These are phyloP conservation scores for Pyrrhura leucotis DNA, from an alignment of 2,797 vertebrate genomes.

Conservation along the genomic window DNA sequence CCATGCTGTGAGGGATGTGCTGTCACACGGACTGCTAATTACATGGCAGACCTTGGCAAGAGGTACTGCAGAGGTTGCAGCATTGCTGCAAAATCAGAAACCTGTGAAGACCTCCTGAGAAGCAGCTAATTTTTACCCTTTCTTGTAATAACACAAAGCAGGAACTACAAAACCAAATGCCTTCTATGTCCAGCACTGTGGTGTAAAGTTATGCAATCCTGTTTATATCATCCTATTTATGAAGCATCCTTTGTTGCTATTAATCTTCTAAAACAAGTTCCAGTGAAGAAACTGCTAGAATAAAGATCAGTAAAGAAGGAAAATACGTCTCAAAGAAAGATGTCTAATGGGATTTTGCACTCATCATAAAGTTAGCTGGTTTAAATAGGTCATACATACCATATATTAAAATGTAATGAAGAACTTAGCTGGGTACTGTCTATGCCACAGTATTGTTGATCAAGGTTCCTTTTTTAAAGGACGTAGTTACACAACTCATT, in stretches of 20 bases:
- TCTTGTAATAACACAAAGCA: not conserved
- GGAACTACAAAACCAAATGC: not conserved
- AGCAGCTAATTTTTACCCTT: not conserved
- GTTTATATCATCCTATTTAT: not conserved
- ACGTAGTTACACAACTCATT: not conserved
- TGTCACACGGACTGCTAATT: not conserved
- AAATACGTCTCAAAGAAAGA: not conserved
- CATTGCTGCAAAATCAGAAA: not conserved
- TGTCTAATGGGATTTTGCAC: not conserved
- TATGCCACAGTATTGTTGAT: not conserved
- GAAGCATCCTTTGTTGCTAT: not conserved
- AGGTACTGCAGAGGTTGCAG: not conserved
- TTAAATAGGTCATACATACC: not conserved
- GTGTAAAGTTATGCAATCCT: not conserved
- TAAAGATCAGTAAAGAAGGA: not conserved
- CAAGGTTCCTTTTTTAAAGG: not conserved
- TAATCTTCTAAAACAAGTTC: not conserved
- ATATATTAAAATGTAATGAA: not conserved
- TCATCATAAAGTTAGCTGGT: not conserved
- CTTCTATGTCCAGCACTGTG: not conserved
- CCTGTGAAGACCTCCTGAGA: not conserved
- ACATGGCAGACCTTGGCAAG: not conserved
- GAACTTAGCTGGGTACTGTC: not conserved
- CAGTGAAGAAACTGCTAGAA: not conserved
- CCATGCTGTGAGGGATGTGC: not conserved